A percentile compares a stretch with the other conserved stretches of the same genome.
These are phyloP conservation scores for Poeciliopsis prolifica DNA, from an alignment of 2,113 vertebrate species.

Conservation along the genomic window DNA sequence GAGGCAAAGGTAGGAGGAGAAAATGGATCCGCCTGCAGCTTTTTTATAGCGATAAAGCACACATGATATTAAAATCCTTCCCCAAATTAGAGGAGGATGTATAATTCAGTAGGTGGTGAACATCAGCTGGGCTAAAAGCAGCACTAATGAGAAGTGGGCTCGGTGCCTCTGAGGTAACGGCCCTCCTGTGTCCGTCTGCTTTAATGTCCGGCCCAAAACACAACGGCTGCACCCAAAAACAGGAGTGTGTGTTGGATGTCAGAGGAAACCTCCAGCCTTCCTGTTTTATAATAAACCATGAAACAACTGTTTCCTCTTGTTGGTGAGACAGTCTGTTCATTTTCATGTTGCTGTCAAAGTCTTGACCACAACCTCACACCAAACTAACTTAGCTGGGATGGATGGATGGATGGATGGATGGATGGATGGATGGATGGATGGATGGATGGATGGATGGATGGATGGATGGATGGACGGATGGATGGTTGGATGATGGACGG, in stretches of 20 bases:
- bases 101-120: conserved; percentile 73
- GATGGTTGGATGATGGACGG: too few species aligned
- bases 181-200: conserved; percentile 40
- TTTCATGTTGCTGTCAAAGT: neutral
- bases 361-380: neutral
- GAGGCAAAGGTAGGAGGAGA: conserved; percentile 56
- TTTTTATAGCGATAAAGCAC: conserved; percentile 67
- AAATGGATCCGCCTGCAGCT: conserved; percentile 56
- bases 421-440: too few species aligned
- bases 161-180: conserved; percentile 62
- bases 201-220: conserved; percentile 38
- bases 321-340: neutral
- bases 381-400: neutral
- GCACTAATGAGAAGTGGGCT: conserved; percentile 73
- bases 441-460: too few species aligned
- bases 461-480: too few species aligned
- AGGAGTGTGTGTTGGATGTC: neutral
- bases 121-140: conserved; percentile 65
- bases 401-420: neutral
- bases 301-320: neutral
- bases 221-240: conserved; percentile 29
- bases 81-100: conserved; percentile 74
- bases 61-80: conserved; percentile 72
- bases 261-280: conserved; percentile 7
- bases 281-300: neutral